Conservation (phyloP, 1,140 invertebrate species). For the Bacillus rossius region DNA sequence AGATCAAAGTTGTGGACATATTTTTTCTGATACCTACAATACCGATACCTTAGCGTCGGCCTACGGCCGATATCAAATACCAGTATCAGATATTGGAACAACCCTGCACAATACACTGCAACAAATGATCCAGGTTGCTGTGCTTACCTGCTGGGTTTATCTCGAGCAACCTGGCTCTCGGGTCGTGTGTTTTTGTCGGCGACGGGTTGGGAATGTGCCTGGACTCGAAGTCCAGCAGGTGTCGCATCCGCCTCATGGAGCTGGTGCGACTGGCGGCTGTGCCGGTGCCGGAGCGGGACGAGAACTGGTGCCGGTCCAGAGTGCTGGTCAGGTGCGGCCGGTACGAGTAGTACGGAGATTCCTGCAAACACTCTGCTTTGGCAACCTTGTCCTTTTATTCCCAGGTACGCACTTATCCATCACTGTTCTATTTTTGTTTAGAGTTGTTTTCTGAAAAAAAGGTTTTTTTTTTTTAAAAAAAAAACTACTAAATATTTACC, state of each 20-base stretch:
- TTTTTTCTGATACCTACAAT: too few species aligned
- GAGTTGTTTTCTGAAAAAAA: too few species aligned
- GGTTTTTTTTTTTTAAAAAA: too few species aligned
- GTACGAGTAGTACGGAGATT: constrained; percentile 45
- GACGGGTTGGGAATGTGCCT: constrained; percentile 63
- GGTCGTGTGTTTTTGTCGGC: constrained; percentile 55
- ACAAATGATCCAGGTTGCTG: background rate
- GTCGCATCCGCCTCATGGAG: constrained; percentile 69
- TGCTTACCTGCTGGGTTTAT: constrained; percentile 74
- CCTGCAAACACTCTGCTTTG: background rate
- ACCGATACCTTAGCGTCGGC: too few species aligned
- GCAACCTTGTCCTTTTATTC: too few species aligned
- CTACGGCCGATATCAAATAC: too few species aligned
- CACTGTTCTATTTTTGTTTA: too few species aligned
- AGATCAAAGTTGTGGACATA: too few species aligned
- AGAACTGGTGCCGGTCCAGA: constrained; percentile 41
- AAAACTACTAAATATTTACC: too few species aligned
- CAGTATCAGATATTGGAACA: too few species aligned
- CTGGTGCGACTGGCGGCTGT: constrained; percentile 54
- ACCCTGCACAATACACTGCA: too few species aligned
- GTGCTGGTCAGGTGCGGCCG: constrained; percentile 45
- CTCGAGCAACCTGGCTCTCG: constrained; percentile 62
- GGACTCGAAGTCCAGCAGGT: constrained; percentile 67
- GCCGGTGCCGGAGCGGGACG: constrained; percentile 34
- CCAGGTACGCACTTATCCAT: too few species aligned